phyloP scores from a whole-genome alignment of 2,888 invertebrate species.

The Apamea crenata region DNA sequence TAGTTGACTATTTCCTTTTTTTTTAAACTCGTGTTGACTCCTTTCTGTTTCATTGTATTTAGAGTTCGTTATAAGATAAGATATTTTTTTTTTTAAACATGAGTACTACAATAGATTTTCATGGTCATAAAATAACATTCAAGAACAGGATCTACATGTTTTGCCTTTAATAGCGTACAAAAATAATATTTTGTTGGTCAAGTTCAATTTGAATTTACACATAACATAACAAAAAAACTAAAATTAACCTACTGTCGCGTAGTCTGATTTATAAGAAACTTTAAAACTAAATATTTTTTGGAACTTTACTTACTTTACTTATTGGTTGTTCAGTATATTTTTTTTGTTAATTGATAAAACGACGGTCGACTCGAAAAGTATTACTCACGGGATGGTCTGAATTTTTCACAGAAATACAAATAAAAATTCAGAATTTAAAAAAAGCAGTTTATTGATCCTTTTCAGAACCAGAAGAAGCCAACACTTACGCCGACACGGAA shows the following conservation, averaged over 20 bases:
- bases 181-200: too few relatives aligned
- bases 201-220: too few relatives aligned
- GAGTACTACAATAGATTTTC: too few relatives aligned
- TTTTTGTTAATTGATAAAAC: neutral
- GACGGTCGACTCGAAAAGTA: neutral
- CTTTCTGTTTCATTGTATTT: neutral
- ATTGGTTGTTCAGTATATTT: neutral
- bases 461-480: constrained; percentile 83
- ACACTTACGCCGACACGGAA: constrained; percentile 77
- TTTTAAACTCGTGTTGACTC: neutral
- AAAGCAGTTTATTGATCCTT: neutral
- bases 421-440: neutral
- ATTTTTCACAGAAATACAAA: neutral
- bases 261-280: too few relatives aligned
- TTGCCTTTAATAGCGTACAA: too few relatives aligned
- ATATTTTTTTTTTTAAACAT: too few relatives aligned
- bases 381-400: too few relatives aligned
- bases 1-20: too few relatives aligned
- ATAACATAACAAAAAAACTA: too few relatives aligned
- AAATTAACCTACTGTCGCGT: too few relatives aligned
- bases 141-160: too few relatives aligned
- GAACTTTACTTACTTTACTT: neutral
- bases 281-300: neutral
- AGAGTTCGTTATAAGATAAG: neutral
- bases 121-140: too few relatives aligned